These are phyloP conservation scores for Oscheius onirici DNA, from an alignment of 2,888 invertebrate genomes.

Conservation along the genomic window DNA sequence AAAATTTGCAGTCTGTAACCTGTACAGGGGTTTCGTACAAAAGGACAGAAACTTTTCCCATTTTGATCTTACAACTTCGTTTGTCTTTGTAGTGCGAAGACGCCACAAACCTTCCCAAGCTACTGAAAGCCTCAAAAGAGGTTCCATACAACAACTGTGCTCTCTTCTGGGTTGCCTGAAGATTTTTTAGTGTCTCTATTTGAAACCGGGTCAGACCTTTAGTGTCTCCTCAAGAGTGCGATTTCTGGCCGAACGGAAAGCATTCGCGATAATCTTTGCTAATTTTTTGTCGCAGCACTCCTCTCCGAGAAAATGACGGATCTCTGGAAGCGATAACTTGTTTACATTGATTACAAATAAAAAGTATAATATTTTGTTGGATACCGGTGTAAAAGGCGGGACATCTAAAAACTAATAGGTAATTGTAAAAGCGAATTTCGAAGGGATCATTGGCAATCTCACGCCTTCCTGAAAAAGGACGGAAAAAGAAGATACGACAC, in stretches of 20 bases:
- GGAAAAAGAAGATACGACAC: too few species aligned
- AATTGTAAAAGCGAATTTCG: too few species aligned
- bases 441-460: too few species aligned
- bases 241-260: not conserved
- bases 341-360: too few species aligned
- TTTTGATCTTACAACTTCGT: not conserved
- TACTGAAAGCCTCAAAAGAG: conserved; percentile 1
- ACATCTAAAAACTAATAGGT: too few species aligned
- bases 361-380: too few species aligned
- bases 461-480: too few species aligned
- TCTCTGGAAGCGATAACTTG: too few species aligned
- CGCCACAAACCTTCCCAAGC: not conserved
- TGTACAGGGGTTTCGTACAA: conserved; percentile 9
- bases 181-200: not conserved
- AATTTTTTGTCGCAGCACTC: conserved; percentile 8
- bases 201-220: not conserved
- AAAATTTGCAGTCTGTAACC: too few species aligned
- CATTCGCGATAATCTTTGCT: conserved; percentile 3
- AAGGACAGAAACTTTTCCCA: not conserved
- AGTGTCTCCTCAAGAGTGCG: conserved; percentile 2
- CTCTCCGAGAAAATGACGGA: conserved; percentile 4
- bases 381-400: too few species aligned
- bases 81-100: not conserved
- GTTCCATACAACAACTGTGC: not conserved
- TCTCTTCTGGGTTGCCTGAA: not conserved